These are phyloP conservation scores for Strix aluco DNA, from an alignment of 2,113 vertebrate genomes.

Conservation along the genomic window DNA sequence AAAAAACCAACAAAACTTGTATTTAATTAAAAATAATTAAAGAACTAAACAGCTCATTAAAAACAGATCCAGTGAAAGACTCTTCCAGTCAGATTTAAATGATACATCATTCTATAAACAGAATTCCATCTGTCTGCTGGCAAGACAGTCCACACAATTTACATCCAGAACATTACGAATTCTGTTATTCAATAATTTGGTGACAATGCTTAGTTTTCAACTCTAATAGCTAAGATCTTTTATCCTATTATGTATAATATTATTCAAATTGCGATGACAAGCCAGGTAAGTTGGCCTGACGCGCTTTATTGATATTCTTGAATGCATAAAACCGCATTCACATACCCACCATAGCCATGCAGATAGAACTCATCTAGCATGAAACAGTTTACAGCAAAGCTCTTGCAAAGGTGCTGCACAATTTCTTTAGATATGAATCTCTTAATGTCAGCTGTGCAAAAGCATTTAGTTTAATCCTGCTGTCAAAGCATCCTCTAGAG, in stretches of 20 bases:
- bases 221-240: not conserved
- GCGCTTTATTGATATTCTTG: not conserved
- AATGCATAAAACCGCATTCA: not conserved
- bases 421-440: not conserved
- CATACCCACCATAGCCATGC: not conserved
- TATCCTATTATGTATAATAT: not conserved
- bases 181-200: not conserved
- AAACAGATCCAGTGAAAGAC: not conserved
- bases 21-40: constrained; percentile 1
- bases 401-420: not conserved
- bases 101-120: not conserved
- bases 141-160: not conserved
- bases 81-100: not conserved
- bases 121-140: not conserved
- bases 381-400: not conserved
- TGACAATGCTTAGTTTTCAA: not conserved
- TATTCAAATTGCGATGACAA: not conserved
- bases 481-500: not conserved
- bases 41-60: not conserved
- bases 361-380: not conserved
- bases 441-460: not conserved
- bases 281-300: not conserved
- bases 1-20: not conserved
- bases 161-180: not conserved
- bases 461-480: not conserved